Evolutionary conservation across 2,888 invertebrate species (phyloP).

Genomic region (Apantesis nais): DNA sequence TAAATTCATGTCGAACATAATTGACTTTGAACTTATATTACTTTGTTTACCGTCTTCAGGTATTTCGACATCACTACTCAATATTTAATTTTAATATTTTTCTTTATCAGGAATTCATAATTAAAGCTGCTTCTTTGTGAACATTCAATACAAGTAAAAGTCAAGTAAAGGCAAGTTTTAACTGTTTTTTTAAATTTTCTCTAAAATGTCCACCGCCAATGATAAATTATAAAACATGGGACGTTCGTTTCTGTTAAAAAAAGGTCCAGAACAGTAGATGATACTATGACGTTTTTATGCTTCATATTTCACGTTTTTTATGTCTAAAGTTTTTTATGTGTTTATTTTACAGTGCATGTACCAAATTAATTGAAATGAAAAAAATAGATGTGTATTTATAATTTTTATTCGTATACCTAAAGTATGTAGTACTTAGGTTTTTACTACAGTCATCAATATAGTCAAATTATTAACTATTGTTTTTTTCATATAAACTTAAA

Average conservation of each 20-base stretch:
- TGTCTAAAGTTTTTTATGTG: not conserved
- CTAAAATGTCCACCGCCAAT: conserved; percentile 36
- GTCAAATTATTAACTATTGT: too few species aligned
- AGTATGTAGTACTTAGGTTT: too few species aligned
- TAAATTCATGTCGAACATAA: conserved; percentile 8
- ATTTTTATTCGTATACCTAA: too few species aligned
- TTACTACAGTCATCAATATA: too few species aligned
- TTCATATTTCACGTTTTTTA: conserved; percentile 30
- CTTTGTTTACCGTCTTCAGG: conserved; percentile 21
- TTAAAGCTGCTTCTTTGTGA: not conserved
- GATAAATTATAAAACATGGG: conserved; percentile 43
- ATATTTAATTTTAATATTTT: conserved; percentile 43
- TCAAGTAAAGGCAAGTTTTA: conserved; percentile 41
- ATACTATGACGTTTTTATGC: conserved; percentile 28
- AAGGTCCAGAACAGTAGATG: conserved; percentile 29
- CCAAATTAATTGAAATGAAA: too few species aligned
- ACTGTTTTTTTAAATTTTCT: conserved; percentile 39
- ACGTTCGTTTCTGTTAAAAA: conserved; percentile 44
- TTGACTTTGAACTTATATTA: conserved; percentile 17
- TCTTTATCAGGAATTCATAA: conserved; percentile 35
- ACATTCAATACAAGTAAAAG: conserved; percentile 25
- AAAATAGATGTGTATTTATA: too few species aligned
- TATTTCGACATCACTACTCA: conserved; percentile 46
- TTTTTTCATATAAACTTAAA: too few species aligned
- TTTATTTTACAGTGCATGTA: too few species aligned